Conservation (phyloP, 2,113 vertebrate species). For the Pseudopipra pipra region DNA sequence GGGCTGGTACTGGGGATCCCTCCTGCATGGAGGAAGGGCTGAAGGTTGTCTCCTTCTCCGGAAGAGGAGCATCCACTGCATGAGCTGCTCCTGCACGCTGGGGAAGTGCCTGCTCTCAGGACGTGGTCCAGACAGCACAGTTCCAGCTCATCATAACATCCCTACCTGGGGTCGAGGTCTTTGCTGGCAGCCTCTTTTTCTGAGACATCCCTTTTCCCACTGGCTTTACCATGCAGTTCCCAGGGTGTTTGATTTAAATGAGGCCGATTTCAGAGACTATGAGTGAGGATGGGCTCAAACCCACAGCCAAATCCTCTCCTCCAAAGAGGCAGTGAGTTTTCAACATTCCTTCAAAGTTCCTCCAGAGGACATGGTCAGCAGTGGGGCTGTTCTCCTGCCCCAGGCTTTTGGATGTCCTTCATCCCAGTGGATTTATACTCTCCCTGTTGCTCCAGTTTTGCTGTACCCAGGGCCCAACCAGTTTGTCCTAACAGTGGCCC, state of each 20-base stretch:
- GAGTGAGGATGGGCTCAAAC: background rate
- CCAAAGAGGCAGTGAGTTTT: background rate
- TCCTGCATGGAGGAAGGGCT: background rate
- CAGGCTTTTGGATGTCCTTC: background rate
- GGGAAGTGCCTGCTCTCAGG: background rate
- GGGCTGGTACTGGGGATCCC: background rate
- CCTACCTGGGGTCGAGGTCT: rapidly evolving
- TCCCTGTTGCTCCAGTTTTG: background rate
- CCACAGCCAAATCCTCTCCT: background rate
- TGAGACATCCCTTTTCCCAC: background rate
- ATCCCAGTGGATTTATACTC: background rate
- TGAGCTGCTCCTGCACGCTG: rapidly evolving
- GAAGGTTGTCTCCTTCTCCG: background rate
- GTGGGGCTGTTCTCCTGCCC: background rate
- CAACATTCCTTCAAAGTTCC: background rate
- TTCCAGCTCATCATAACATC: background rate
- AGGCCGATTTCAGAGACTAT: background rate
- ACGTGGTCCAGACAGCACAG: rapidly evolving
- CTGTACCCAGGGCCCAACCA: background rate
- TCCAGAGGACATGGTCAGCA: background rate
- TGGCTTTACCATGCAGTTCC: background rate
- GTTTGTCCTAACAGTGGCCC: background rate
- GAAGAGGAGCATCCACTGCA: rapidly evolving
- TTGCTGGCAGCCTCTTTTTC: background rate
- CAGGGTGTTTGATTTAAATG: background rate